Conservation (phyloP, 2,888 invertebrate species). For the Orthosia gothica region DNA sequence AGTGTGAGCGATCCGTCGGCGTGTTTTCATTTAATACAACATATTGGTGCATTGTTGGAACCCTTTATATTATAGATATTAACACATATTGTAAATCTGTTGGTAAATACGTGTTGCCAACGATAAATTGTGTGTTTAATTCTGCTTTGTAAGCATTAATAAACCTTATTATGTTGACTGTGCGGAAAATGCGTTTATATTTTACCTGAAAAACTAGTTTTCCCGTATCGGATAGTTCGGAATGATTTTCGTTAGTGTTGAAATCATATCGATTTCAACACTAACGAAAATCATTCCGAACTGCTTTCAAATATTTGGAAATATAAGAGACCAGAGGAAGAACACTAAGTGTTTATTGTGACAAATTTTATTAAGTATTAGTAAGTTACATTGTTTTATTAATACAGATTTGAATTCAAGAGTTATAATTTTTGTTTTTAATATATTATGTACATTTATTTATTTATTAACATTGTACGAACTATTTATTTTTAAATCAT, state of each 20-base stretch:
- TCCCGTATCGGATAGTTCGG: not conserved
- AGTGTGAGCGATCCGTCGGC: too few relatives aligned
- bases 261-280: not conserved
- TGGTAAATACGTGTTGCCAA: conserved; percentile 6
- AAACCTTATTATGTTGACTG: conserved; percentile 22
- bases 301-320: too few relatives aligned
- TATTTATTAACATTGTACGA: too few relatives aligned
- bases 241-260: not conserved
- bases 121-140: conserved; percentile 19
- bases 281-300: too few relatives aligned
- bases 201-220: conserved; percentile 16
- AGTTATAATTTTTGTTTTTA: too few relatives aligned
- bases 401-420: too few relatives aligned
- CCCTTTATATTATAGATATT: conserved; percentile 5
- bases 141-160: conserved; percentile 32
- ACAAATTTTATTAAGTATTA: too few relatives aligned
- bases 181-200: conserved; percentile 30
- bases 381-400: too few relatives aligned
- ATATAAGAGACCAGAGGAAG: too few relatives aligned
- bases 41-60: conserved; percentile 43
- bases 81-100: conserved; percentile 10
- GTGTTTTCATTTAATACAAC: conserved; percentile 47
- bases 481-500: too few relatives aligned
- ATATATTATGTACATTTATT: too few relatives aligned
- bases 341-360: too few relatives aligned